These are phyloP conservation scores for Hippoglossus stenolepis DNA, from an alignment of 2,113 vertebrate species.

Conservation along the genomic window DNA sequence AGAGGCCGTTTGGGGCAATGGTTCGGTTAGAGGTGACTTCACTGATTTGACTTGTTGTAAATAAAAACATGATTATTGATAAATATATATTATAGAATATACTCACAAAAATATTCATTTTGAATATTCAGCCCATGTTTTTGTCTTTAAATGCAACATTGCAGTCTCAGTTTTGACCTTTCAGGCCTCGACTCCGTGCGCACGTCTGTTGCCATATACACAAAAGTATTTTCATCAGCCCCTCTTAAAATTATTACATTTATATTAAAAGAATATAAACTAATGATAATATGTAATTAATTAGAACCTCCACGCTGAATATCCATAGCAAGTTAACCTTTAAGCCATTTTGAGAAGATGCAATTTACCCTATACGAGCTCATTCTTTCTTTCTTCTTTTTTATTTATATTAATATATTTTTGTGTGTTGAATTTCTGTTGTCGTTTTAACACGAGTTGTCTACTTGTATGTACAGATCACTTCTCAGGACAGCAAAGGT, in stretches of 20 bases:
- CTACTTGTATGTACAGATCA: background rate
- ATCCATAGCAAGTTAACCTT: background rate
- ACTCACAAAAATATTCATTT: background rate
- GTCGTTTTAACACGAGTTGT: background rate
- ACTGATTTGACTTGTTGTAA: background rate
- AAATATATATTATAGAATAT: background rate
- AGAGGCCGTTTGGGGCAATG: background rate
- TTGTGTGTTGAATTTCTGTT: background rate
- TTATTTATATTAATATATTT: background rate
- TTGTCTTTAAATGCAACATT: background rate
- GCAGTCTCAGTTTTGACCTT: slow-evolving; percentile 26
- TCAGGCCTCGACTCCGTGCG: background rate
- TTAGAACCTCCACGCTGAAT: background rate
- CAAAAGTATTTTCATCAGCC: background rate
- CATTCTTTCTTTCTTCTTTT: background rate
- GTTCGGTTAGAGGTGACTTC: background rate
- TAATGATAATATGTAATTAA: background rate
- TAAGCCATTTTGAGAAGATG: background rate
- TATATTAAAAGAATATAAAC: background rate
- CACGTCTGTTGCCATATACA: background rate
- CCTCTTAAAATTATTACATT: background rate
- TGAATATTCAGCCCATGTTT: background rate
- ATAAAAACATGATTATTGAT: background rate
- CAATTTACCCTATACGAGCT: too few species aligned
- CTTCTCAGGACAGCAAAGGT: slow-evolving; percentile 55